Conservation (phyloP, 2,888 invertebrate species). For the Torymus texanus region DNA sequence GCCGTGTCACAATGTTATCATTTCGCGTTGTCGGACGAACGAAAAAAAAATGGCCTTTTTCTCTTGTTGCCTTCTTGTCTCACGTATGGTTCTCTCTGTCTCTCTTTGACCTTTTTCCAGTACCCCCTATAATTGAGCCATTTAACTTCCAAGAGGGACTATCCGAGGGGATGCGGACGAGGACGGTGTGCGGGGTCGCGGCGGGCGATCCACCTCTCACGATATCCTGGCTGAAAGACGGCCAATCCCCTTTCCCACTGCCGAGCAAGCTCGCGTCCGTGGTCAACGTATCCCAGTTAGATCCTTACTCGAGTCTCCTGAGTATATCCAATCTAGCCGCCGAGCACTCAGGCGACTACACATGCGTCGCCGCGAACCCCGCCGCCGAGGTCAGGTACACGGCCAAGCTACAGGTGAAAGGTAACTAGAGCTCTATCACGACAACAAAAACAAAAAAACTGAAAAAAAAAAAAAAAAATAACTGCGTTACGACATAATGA, state of each 20-base stretch:
- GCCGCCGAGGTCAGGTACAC: constrained; percentile 87
- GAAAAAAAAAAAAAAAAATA: not conserved
- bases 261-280: constrained; percentile 79
- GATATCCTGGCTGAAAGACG: constrained; percentile 90
- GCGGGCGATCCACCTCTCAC: constrained; percentile 87
- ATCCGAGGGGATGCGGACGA: constrained; percentile 88
- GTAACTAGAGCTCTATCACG: constrained; percentile 77
- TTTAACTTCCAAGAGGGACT: constrained; percentile 90
- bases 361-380: constrained; percentile 87
- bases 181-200: constrained; percentile 88
- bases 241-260: constrained; percentile 78
- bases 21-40: too few relatives aligned
- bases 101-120: constrained; percentile 79
- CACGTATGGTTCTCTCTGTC: constrained; percentile 78
- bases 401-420: constrained; percentile 88
- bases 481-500: too few relatives aligned
- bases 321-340: constrained; percentile 86
- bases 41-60: too few relatives aligned
- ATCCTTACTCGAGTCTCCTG: constrained; percentile 86
- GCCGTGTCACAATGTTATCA: too few relatives aligned
- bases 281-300: constrained; percentile 84
- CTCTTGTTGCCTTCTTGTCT: constrained; percentile 75
- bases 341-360: constrained; percentile 86
- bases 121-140: constrained; percentile 90
- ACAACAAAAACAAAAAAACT: too few relatives aligned